These are phyloP conservation scores for Strigamia maritima DNA, from an alignment of 2,888 invertebrate species.

Conservation along the genomic window DNA sequence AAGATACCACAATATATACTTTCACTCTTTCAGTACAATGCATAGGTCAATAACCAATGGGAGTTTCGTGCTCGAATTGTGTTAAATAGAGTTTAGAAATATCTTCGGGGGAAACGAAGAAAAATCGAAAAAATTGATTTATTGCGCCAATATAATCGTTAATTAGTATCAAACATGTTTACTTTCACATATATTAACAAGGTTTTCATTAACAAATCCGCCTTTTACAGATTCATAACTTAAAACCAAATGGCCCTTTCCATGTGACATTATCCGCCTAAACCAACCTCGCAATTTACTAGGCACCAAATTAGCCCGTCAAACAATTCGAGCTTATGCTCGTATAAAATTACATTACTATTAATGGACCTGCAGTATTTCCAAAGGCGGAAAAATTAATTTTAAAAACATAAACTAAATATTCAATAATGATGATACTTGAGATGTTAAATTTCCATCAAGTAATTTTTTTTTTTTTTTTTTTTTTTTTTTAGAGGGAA, in stretches of 20 bases:
- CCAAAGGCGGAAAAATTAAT: not conserved
- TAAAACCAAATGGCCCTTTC: conserved; percentile 10
- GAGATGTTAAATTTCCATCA: no score
- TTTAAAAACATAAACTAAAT: not conserved
- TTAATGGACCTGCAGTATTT: not conserved
- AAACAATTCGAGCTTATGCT: not conserved
- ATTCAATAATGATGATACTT: not conserved
- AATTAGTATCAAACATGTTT: not conserved
- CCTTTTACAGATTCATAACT: conserved; percentile 3
- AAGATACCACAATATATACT: no score
- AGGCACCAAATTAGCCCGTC: conserved; percentile 17
- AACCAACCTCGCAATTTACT: conserved; percentile 12
- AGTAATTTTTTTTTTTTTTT: no score
- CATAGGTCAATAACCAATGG: no score
- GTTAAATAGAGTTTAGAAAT: no score
- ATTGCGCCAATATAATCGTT: not conserved
- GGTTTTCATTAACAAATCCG: conserved; percentile 20
- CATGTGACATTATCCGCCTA: conserved; percentile 7
- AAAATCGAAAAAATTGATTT: not conserved
- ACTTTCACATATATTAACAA: not conserved
- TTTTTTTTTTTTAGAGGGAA: no score
- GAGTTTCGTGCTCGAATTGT: no score
- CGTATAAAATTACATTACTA: not conserved
- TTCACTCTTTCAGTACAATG: no score
- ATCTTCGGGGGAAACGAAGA: not conserved